Base-by-base conservation (phyloP, 2,113 vertebrate genomes). In the Rhinogobius similis region DNA sequence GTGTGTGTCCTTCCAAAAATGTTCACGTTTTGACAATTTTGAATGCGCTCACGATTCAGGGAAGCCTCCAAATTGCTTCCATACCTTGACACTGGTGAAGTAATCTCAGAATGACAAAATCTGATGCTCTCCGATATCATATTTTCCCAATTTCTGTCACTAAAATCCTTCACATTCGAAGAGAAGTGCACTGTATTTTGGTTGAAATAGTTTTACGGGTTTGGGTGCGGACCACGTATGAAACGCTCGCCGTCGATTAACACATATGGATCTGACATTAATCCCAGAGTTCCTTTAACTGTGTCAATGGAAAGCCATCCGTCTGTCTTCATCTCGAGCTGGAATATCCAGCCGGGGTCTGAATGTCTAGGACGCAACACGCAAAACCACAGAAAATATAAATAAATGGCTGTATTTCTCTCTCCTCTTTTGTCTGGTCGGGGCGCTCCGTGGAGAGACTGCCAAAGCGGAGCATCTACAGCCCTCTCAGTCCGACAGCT, bases 401-500 rank as follows among this genome's bases (percentile, higher is more conserved):
- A 92, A 93, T 92, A 93, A 91, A 91, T 89, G 87, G 84, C 84
- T 88, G 82, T 84, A 84, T 88, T 89, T 87, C 90, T 88, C 86
- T 88, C 84, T 73, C 70, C 90, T 86, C 89, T 85, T 92, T 87
- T 89, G 91, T 91, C 90, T 93, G 89, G 90, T 91, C 87, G 80
- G 87, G 86, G 91, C 86, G 73, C 87, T 87, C 88, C 53, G 65
- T 76, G 73, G 75, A 75, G 79, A 82, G 73, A 46, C 77, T 84
- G 86, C 90, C 92, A 92, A 55, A 91, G 82, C 79, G 87, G 88
- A 89, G 92, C 86, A 89, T 93, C 92, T 88, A 92, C 92, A 93
- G 92, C 92, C 81, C 82, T 87, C 85, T 86, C 81, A 86, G 84
- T 86, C 82, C 79, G 80, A 86, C 87, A 81, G 88, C 84, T 80